Conservation (phyloP, 2,113 vertebrate species). For the Glaucidium brasilianum region DNA sequence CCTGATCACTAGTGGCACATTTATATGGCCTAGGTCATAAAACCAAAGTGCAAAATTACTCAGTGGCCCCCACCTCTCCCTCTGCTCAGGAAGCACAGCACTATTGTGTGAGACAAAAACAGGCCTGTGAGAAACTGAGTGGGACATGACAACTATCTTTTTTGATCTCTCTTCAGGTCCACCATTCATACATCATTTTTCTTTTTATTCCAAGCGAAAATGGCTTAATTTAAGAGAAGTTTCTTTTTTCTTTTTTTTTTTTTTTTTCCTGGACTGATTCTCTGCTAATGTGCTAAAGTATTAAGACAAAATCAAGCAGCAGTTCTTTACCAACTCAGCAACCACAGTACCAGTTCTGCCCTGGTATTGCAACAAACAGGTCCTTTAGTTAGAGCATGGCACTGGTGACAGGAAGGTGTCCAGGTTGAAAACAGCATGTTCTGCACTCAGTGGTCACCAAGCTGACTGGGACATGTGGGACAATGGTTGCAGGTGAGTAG, state of each 20-base stretch:
- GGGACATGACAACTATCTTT: not conserved
- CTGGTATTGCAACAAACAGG: not conserved
- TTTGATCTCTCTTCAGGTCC: not conserved
- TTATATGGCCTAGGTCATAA: not conserved
- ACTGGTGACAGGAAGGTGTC: not conserved
- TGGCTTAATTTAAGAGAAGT: not conserved
- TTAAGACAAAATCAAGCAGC: not conserved
- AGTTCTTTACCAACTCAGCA: not conserved
- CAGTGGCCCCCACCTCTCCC: not conserved
- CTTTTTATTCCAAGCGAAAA: not conserved
- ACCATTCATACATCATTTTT: not conserved
- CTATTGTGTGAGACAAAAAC: no score
- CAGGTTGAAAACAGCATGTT: not conserved
- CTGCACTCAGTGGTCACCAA: not conserved
- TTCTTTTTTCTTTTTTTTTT: not conserved
- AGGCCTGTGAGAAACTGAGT: no score
- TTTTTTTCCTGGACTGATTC: not conserved
- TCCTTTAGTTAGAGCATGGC: accelerated
- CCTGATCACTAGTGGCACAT: not conserved
- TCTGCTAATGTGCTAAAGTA: not conserved
- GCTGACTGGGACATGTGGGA: not conserved
- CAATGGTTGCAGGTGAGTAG: not conserved
- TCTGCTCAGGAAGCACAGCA: not conserved
- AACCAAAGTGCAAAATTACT: not conserved
- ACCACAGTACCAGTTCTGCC: not conserved